phyloP scores from a whole-genome alignment of 2,797 vertebrate species.

The Carapus acus region DNA sequence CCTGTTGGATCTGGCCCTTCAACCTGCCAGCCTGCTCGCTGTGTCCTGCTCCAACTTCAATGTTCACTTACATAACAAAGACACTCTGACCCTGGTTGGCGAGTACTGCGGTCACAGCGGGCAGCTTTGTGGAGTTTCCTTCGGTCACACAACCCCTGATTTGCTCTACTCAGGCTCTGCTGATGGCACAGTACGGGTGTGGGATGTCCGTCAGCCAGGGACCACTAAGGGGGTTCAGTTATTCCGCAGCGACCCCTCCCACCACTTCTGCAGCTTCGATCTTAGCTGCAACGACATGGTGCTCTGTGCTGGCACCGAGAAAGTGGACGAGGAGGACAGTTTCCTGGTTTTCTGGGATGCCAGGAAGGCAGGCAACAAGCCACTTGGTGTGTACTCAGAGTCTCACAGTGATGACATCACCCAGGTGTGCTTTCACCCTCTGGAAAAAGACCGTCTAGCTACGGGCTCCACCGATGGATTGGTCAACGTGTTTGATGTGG shows the following conservation, averaged over 20 bases:
- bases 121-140: slow-evolving; percentile 71
- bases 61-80: slow-evolving; percentile 74
- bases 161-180: slow-evolving; percentile 79
- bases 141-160: slow-evolving; percentile 60
- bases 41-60: slow-evolving; percentile 77
- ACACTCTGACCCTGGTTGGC: slow-evolving; percentile 67
- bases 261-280: slow-evolving; percentile 82
- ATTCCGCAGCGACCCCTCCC: slow-evolving; percentile 75
- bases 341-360: slow-evolving; percentile 91
- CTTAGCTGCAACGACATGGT: slow-evolving; percentile 77
- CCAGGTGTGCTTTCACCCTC: slow-evolving; percentile 85
- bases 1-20: slow-evolving; percentile 76
- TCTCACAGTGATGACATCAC: slow-evolving; percentile 93
- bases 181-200: slow-evolving; percentile 75
- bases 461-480: slow-evolving; percentile 87
- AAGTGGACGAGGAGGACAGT: slow-evolving; percentile 77
- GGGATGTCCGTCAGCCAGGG: slow-evolving; percentile 78
- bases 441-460: slow-evolving; percentile 72
- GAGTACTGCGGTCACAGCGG: slow-evolving; percentile 64
- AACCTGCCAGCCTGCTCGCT: slow-evolving; percentile 64
- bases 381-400: slow-evolving; percentile 87
- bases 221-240: slow-evolving; percentile 63
- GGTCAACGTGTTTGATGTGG: slow-evolving; percentile 89
- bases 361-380: slow-evolving; percentile 52
- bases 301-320: slow-evolving; percentile 88